Evolutionary conservation across 2,888 invertebrate genomes (phyloP).

Genomic region (Lagria hirta): DNA sequence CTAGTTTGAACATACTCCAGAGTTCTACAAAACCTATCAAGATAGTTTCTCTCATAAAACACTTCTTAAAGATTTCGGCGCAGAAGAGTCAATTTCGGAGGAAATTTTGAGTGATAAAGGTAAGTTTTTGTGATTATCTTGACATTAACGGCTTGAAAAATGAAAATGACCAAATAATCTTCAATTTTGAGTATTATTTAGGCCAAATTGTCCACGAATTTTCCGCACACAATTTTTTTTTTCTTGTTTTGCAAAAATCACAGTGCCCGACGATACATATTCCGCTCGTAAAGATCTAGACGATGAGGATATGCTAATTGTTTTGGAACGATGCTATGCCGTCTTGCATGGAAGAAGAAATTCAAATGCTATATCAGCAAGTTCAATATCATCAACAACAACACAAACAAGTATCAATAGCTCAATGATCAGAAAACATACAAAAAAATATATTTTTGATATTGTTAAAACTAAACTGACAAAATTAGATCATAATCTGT

Average conservation of each 20-base stretch:
- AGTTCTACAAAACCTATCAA: slow-evolving; percentile 73
- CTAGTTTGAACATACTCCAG: slow-evolving; percentile 73
- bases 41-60: slow-evolving; percentile 69
- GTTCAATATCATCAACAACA: slow-evolving; percentile 53
- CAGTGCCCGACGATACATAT: slow-evolving; percentile 74
- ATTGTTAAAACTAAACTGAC: slow-evolving; percentile 74
- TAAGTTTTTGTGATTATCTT: slow-evolving; percentile 41
- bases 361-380: slow-evolving; percentile 58
- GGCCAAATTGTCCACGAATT: slow-evolving; percentile 15
- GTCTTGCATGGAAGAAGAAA: slow-evolving; percentile 65
- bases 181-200: too few relatives aligned
- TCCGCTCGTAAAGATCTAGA: slow-evolving; percentile 73
- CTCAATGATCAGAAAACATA: slow-evolving; percentile 70
- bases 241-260: too few relatives aligned
- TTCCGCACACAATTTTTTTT: slow-evolving; percentile 12
- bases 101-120: slow-evolving; percentile 79
- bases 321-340: slow-evolving; percentile 75
- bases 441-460: slow-evolving; percentile 74
- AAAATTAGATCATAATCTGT: slow-evolving; percentile 80
- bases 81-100: slow-evolving; percentile 64
- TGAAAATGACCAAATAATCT: too few relatives aligned
- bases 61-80: slow-evolving; percentile 70
- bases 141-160: slow-evolving; percentile 39
- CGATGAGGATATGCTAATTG: slow-evolving; percentile 69
- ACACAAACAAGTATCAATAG: slow-evolving; percentile 42